phyloP scores from a whole-genome alignment of 2,888 invertebrate species.

The Andrena bicolor region DNA sequence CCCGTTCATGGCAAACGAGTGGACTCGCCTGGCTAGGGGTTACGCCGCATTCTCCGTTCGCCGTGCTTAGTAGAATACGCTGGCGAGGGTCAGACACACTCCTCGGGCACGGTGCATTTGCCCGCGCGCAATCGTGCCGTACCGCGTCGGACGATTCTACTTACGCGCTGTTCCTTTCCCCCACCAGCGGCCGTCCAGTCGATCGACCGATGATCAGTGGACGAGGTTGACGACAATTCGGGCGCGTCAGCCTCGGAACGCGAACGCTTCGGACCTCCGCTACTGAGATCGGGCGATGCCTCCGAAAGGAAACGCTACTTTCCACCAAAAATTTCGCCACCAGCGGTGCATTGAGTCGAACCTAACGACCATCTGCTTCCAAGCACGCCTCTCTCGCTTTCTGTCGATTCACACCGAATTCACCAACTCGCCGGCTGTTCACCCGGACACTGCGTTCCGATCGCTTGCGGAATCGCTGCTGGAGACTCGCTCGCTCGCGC shows the following conservation, averaged over 20 bases:
- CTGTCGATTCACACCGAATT: background rate
- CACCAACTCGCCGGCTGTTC: background rate
- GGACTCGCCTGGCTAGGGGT: background rate
- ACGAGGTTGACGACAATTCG: background rate
- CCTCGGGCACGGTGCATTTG: too few species aligned
- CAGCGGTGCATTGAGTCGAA: slow-evolving; percentile 29
- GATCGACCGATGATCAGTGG: background rate
- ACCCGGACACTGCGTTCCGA: background rate
- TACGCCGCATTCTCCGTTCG: background rate
- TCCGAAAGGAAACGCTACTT: slow-evolving; percentile 25
- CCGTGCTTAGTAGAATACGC: background rate
- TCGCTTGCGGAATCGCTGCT: background rate
- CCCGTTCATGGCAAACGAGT: too few species aligned
- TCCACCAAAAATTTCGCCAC: slow-evolving; percentile 35
- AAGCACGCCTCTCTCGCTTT: background rate
- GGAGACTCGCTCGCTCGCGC: slow-evolving; percentile 9
- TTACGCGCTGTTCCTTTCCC: background rate
- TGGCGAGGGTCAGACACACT: too few species aligned
- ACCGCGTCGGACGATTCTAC: background rate
- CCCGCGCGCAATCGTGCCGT: too few species aligned
- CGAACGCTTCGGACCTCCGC: background rate
- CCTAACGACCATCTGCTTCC: slow-evolving; percentile 50
- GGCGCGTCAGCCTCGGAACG: background rate
- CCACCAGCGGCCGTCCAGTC: background rate
- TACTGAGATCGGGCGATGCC: background rate